A percentile compares a stretch with the other conserved stretches of the same genome.
Conservation (phyloP, 2,113 vertebrate genomes). For the Cephalopterus ornatus region DNA sequence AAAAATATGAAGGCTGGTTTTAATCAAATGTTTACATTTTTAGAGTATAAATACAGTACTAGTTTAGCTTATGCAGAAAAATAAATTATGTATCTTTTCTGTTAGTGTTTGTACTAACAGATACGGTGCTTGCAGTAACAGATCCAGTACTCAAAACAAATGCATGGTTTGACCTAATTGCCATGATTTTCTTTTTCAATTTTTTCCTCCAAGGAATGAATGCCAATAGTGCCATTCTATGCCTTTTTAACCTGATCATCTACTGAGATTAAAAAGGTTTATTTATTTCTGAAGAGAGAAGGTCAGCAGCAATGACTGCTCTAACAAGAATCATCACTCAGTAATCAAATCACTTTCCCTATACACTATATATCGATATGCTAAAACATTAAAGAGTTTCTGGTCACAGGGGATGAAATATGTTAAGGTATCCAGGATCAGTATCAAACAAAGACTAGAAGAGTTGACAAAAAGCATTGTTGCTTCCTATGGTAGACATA, state of each 20-base stretch:
- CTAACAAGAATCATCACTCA: background rate
- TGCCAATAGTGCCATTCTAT: background rate
- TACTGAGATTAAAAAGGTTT: background rate
- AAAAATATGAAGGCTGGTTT: background rate
- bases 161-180: background rate
- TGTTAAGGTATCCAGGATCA: background rate
- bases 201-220: background rate
- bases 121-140: background rate
- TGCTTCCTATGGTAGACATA: background rate
- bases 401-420: background rate
- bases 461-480: background rate
- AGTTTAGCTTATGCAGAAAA: background rate
- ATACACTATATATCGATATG: background rate
- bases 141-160: background rate
- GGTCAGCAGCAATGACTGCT: background rate
- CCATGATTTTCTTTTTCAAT: background rate
- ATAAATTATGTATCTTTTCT: background rate
- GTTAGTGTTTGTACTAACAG: background rate
- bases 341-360: background rate
- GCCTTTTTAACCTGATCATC: background rate
- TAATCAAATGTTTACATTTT: background rate
- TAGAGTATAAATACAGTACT: background rate
- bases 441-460: background rate
- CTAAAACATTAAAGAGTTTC: background rate
- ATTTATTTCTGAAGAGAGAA: background rate